Base-by-base conservation (phyloP, 64 coral and sea anemone species). In the Dendronephthya gigantea region DNA sequence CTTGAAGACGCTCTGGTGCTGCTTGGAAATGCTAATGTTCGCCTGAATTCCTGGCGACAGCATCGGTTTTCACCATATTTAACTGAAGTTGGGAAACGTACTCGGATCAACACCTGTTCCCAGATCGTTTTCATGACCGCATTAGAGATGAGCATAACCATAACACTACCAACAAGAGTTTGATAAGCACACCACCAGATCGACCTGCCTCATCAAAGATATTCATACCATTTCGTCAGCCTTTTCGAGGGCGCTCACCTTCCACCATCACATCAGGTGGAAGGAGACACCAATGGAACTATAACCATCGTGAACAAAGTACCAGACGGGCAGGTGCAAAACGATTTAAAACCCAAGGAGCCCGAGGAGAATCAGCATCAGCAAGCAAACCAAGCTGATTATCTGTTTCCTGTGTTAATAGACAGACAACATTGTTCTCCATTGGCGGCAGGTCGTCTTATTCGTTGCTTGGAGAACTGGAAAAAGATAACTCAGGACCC, bases 121-220 rank as follows among this genome's bases (percentile, higher is more conserved):
- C n/a, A n/a, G 83, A 90, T 75, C 82, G 52, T 8, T 86, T 90
- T 19, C 74, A 86, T 41, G 84, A 90, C 43, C 85, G 76, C 35
- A 86, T 86, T 47, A 82, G 68, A 36, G 52, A 48, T 40, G 72
- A 90, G 49, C 89, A 86, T 86, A 83, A 90, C 55, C 88, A 90
- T 82, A 90, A 34, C 25, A 16, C 82, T 32, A 84, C 82, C n/a
- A n/a, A n/a, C n/a, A n/a, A n/a, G n/a, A n/a, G n/a, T n/a, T n/a
- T n/a, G n/a, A n/a, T n/a, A n/a, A 12, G 84, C 39, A 31, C 43
- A 50, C 89, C 89, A 22, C 74, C 45, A 69, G 70, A 51, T 23
- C 48, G 34, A 25, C 49, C 66, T 17, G 43, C 36, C 5, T 58
- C n/a, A 25, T 2, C 32, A 81, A 0, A 48, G 17, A 50, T 35